phyloP scores from a whole-genome alignment of 1,140 invertebrate genomes.

The Dolichoris vasculosae region DNA sequence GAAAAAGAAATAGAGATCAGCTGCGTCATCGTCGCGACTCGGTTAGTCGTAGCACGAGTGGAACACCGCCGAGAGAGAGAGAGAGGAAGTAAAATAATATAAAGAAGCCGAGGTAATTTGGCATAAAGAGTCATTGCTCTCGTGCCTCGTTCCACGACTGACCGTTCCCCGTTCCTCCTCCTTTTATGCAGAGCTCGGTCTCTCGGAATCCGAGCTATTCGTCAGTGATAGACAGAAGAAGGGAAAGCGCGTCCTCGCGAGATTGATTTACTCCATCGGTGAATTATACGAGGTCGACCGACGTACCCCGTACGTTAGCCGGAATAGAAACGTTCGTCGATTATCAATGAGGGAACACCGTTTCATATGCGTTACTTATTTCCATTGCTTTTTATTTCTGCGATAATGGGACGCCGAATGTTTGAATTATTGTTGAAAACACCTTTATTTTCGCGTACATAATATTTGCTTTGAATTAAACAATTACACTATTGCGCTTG shows the following conservation, averaged over 20 bases:
- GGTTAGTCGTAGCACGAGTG: neutral
- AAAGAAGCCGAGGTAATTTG: constrained; percentile 54
- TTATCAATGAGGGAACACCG: constrained; percentile 53
- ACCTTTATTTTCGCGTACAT: neutral
- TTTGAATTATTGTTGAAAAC: constrained; percentile 13
- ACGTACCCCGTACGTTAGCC: neutral
- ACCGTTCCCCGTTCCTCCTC: constrained; percentile 36
- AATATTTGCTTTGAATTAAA: constrained; percentile 1
- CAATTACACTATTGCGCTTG: neutral
- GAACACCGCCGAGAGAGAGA: constrained; percentile 6
- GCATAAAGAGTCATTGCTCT: constrained; percentile 59
- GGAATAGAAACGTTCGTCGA: constrained; percentile 51
- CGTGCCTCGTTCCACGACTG: neutral
- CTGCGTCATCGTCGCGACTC: constrained; percentile 34
- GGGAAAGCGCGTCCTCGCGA: constrained; percentile 43
- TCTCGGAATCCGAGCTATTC: constrained; percentile 41
- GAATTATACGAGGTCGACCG: constrained; percentile 37
- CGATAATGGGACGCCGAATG: neutral
- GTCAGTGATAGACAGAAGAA: constrained; percentile 52
- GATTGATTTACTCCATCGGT: constrained; percentile 60
- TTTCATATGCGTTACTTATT: neutral
- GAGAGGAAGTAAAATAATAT: constrained; percentile 6
- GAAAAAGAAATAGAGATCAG: constrained; percentile 57
- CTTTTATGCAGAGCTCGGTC: constrained; percentile 2
- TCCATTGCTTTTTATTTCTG: neutral